These are phyloP conservation scores for Xestia xanthographa DNA, from an alignment of 2,888 invertebrate genomes.

Conservation along the genomic window DNA sequence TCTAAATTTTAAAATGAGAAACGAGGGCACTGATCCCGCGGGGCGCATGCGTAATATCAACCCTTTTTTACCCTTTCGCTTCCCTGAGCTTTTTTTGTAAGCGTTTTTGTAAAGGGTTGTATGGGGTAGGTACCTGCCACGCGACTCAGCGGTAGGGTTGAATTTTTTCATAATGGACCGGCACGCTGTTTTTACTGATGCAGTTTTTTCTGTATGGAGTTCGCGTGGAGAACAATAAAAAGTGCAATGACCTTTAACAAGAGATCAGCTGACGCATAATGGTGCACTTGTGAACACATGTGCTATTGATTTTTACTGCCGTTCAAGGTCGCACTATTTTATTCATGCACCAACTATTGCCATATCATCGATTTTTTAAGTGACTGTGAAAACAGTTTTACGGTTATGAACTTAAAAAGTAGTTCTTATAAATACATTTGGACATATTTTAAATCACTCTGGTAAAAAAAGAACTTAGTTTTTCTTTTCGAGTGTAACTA, in stretches of 20 bases:
- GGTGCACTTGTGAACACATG: constrained; percentile 85
- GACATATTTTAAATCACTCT: background rate
- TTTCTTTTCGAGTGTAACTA: too few species aligned
- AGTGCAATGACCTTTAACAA: constrained; percentile 88
- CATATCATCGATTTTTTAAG: constrained; percentile 27
- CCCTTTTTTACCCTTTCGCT: constrained; percentile 90
- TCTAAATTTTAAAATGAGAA: constrained; percentile 84
- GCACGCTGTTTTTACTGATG: constrained; percentile 80
- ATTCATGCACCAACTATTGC: constrained; percentile 31
- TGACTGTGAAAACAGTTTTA: background rate
- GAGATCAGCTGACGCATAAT: constrained; percentile 89
- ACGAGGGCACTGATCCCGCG: constrained; percentile 87
- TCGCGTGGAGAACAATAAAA: constrained; percentile 80
- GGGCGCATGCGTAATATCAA: constrained; percentile 89
- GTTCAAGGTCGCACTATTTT: constrained; percentile 83
- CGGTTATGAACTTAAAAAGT: background rate
- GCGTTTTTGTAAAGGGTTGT: constrained; percentile 89
- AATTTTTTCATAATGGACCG: constrained; percentile 85
- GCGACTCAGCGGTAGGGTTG: constrained; percentile 87
- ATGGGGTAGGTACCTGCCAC: constrained; percentile 88
- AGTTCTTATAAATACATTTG: background rate
- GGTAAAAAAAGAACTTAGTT: too few species aligned
- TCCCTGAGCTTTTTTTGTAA: constrained; percentile 88
- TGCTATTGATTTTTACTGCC: constrained; percentile 84
- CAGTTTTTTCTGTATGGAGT: constrained; percentile 82